phyloP scores from a whole-genome alignment of 2,797 vertebrate species.

The Buceros bicornis region DNA sequence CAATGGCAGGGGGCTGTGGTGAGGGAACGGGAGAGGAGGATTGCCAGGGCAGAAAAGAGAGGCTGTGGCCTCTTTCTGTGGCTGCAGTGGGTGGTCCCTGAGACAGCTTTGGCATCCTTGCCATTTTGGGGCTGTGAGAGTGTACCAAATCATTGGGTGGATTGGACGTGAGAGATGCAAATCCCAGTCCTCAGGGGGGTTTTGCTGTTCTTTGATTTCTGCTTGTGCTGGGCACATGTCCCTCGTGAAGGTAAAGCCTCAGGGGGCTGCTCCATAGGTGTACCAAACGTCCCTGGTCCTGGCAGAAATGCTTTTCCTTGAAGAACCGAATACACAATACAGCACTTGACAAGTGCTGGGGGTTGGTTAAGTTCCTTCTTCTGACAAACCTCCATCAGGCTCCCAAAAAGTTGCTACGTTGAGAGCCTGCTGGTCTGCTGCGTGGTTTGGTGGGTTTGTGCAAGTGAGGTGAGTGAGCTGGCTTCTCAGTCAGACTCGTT shows the following conservation, averaged over 20 bases:
- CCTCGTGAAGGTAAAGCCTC: background rate
- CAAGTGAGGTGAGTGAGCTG: background rate
- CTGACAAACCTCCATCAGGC: background rate
- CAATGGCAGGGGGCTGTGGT: background rate
- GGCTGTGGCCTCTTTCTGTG: background rate
- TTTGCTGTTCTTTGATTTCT: background rate
- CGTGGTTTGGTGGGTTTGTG: background rate
- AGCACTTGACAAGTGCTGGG: background rate
- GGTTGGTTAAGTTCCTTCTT: background rate
- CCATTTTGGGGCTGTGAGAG: background rate
- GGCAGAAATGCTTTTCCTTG: background rate
- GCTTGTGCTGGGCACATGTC: background rate
- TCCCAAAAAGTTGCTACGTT: background rate
- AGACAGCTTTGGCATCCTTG: background rate
- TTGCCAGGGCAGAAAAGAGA: background rate
- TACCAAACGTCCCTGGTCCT: background rate
- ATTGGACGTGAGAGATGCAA: rapidly evolving
- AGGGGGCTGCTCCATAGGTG: rapidly evolving
- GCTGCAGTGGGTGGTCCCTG: background rate
- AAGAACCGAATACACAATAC: background rate
- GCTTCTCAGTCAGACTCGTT: background rate
- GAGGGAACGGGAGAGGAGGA: background rate
- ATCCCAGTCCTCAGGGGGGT: background rate
- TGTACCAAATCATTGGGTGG: background rate
- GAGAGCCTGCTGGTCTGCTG: background rate